These are phyloP conservation scores for Epistrophe grossulariae DNA, from an alignment of 2,888 invertebrate species.

Conservation along the genomic window DNA sequence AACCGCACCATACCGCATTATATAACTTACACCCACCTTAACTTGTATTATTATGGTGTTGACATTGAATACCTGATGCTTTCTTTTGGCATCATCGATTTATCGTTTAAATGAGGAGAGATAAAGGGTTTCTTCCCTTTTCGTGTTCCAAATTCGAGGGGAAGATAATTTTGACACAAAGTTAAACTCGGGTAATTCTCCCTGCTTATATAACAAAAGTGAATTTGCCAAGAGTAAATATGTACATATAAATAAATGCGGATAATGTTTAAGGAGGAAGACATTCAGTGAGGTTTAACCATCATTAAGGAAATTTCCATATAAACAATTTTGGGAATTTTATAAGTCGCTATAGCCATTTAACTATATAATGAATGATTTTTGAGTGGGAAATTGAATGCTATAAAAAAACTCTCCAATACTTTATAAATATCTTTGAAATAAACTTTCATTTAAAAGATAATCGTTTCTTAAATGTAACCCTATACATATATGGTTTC, in stretches of 20 bases:
- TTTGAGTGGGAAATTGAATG: no score
- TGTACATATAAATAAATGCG: conserved; percentile 5
- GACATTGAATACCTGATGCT: conserved; percentile 44
- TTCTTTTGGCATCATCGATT: conserved; percentile 45
- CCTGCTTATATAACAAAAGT: conserved; percentile 27
- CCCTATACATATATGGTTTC: no score
- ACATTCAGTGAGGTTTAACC: neutral
- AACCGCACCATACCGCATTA: neutral
- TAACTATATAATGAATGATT: no score
- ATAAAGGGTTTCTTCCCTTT: conserved; percentile 34
- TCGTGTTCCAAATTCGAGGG: neutral
- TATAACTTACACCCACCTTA: no score
- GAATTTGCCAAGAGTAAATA: conserved; percentile 20
- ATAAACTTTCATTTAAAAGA: no score
- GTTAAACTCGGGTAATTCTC: conserved; percentile 17
- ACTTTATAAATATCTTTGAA: no score
- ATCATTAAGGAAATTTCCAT: neutral
- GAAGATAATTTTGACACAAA: conserved; percentile 27
- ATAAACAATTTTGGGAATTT: no score
- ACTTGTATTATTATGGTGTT: conserved; percentile 1
- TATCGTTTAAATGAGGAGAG: conserved; percentile 28
- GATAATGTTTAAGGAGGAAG: neutral
- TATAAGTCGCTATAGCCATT: no score
- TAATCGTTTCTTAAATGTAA: no score
- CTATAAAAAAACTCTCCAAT: no score